Percentiles rank a stretch among this genome's conserved stretches.
These are phyloP conservation scores for Ceratosolen solmsi DNA, from an alignment of 1,140 invertebrate genomes.

Conservation along the genomic window DNA sequence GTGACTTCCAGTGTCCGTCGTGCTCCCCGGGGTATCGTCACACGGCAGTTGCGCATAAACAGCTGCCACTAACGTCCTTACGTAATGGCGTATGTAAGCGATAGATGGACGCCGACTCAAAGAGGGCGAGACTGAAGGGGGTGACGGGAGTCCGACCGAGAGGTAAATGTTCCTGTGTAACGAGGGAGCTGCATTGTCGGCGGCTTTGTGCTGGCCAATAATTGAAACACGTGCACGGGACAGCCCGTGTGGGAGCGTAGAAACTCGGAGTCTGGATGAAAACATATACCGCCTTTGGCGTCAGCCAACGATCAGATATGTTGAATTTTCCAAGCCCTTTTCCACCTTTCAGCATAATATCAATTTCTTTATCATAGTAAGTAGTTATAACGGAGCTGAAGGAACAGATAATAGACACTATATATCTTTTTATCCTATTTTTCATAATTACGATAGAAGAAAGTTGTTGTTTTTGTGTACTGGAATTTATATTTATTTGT, in stretches of 20 bases:
- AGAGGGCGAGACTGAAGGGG: neutral
- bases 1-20: neutral
- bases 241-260: neutral
- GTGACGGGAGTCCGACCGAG: neutral
- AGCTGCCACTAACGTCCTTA: constrained; percentile 9
- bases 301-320: neutral
- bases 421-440: no score
- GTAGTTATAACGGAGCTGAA: no score
- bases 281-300: neutral
- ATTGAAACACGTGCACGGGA: constrained; percentile 27
- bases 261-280: neutral
- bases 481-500: no score
- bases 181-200: neutral
- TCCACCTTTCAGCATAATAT: neutral
- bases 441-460: no score
- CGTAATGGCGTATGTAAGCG: neutral
- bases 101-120: neutral
- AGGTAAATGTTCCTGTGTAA: neutral
- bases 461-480: no score
- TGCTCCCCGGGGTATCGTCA: neutral
- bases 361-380: neutral
- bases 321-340: neutral
- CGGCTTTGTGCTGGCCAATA: constrained; percentile 39
- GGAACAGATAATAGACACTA: no score
- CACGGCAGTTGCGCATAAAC: neutral